Evolutionary conservation across 2,113 vertebrate species (phyloP).

Genomic region (Salvator merianae): DNA sequence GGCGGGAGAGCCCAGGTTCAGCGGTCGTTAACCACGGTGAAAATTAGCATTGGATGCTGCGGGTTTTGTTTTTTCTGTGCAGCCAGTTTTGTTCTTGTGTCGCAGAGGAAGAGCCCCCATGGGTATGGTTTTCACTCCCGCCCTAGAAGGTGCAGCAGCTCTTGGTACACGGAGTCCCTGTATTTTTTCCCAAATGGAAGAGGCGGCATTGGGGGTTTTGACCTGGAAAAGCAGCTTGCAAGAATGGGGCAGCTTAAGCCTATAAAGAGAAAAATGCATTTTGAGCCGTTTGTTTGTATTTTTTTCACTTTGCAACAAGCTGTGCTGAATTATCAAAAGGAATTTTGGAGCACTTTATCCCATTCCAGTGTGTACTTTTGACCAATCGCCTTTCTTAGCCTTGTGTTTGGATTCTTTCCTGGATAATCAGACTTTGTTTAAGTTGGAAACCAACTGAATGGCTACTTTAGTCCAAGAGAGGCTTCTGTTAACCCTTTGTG

Average conservation of each 20-base stretch:
- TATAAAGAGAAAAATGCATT: not conserved
- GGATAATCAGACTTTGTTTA: conserved; percentile 53
- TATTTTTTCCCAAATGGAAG: not conserved
- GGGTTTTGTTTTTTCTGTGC: too few species aligned
- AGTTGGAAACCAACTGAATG: conserved; percentile 65
- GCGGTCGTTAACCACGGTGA: too few species aligned
- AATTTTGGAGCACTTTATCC: conserved; percentile 14
- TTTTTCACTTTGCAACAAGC: conserved; percentile 21
- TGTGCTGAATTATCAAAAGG: not conserved
- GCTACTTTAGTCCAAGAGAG: conserved; percentile 46
- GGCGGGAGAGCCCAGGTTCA: too few species aligned
- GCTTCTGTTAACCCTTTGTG: conserved; percentile 48
- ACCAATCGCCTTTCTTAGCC: conserved; percentile 45
- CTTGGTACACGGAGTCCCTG: too few species aligned
- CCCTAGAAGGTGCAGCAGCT: too few species aligned
- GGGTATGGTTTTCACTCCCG: too few species aligned
- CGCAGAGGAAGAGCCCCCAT: too few species aligned
- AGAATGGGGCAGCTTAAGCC: rapidly evolving
- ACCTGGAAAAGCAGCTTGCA: not conserved
- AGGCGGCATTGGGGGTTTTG: not conserved
- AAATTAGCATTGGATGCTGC: too few species aligned
- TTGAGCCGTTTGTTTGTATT: not conserved
- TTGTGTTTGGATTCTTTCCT: conserved; percentile 27
- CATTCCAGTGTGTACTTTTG: conserved; percentile 19
- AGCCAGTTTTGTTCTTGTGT: too few species aligned